phyloP scores from a whole-genome alignment of 1,140 invertebrate genomes.

The Magallana ariakensis region DNA sequence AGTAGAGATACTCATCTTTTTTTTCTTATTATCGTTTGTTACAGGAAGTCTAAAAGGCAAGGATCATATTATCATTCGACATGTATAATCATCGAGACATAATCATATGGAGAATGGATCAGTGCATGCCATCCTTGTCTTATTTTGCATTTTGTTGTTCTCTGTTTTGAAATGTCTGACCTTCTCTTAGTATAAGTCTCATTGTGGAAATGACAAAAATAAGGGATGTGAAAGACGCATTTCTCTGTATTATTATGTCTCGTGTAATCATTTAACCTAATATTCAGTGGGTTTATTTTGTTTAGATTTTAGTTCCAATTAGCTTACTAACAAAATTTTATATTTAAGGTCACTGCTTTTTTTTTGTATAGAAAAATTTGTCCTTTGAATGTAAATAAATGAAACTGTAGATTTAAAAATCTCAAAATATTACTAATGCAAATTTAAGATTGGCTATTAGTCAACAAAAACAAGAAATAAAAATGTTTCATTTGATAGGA shows the following conservation, averaged over 20 bases:
- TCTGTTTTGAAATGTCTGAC: background rate
- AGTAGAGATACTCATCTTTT: too few relatives aligned
- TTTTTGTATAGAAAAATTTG: background rate
- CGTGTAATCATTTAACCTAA: background rate
- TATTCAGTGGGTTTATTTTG: background rate
- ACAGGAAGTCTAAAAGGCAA: constrained; percentile 33
- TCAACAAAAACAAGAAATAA: too few relatives aligned
- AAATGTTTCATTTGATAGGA: too few relatives aligned
- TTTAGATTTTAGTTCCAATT: background rate
- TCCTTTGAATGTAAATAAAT: background rate
- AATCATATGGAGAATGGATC: constrained; percentile 28
- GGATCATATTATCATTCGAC: constrained; percentile 11
- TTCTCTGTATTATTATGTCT: constrained; percentile 28
- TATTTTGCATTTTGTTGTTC: background rate
- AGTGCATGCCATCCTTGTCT: constrained; percentile 1
- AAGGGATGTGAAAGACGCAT: too few relatives aligned
- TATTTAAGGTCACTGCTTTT: background rate
- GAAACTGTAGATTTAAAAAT: too few relatives aligned
- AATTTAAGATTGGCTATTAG: too few relatives aligned
- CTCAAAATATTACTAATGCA: too few relatives aligned
- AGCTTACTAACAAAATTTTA: background rate
- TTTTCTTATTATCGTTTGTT: constrained; percentile 14
- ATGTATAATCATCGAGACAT: constrained; percentile 20
- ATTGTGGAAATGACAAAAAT: too few relatives aligned
- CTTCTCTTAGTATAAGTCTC: background rate